phyloP scores from a whole-genome alignment of 2,888 invertebrate species.

The Heliconius ismenius region DNA sequence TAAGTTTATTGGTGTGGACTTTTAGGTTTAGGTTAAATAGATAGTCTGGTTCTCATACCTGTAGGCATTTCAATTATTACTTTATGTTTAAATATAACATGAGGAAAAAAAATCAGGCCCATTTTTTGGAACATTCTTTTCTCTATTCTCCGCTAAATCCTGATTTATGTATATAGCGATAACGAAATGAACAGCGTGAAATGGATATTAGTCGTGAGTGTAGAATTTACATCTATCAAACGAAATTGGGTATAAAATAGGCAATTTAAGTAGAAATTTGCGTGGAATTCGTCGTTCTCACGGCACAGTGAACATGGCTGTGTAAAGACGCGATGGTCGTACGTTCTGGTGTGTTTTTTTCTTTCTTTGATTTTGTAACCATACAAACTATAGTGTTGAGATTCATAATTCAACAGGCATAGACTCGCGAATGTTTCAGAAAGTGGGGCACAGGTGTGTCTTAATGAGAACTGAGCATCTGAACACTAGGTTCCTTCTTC shows the following conservation, averaged over 20 bases:
- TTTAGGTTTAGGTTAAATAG: too few species aligned
- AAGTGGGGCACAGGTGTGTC: too few species aligned
- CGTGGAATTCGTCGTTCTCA: neutral
- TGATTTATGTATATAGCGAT: constrained; percentile 5
- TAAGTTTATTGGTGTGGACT: too few species aligned
- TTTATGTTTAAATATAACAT: neutral
- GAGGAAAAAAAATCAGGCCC: neutral
- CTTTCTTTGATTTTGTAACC: too few species aligned
- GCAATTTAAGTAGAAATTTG: constrained; percentile 22
- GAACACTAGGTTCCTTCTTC: too few species aligned
- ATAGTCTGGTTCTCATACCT: too few species aligned
- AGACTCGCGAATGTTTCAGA: too few species aligned
- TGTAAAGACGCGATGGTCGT: neutral
- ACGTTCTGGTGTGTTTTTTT: neutral
- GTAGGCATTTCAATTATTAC: too few species aligned
- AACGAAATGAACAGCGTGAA: constrained; percentile 5
- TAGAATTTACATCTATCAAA: constrained; percentile 10
- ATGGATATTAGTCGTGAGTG: constrained; percentile 10
- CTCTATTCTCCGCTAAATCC: neutral
- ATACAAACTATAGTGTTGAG: too few species aligned
- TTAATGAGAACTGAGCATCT: too few species aligned
- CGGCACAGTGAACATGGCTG: neutral
- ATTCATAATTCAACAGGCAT: too few species aligned
- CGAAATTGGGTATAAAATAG: constrained; percentile 14
- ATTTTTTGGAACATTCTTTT: neutral